Evolutionary conservation across 1,140 invertebrate species (phyloP), one percentile per base, ranked within the genome.

Genomic region (Drosophila pectinifera): DNA sequence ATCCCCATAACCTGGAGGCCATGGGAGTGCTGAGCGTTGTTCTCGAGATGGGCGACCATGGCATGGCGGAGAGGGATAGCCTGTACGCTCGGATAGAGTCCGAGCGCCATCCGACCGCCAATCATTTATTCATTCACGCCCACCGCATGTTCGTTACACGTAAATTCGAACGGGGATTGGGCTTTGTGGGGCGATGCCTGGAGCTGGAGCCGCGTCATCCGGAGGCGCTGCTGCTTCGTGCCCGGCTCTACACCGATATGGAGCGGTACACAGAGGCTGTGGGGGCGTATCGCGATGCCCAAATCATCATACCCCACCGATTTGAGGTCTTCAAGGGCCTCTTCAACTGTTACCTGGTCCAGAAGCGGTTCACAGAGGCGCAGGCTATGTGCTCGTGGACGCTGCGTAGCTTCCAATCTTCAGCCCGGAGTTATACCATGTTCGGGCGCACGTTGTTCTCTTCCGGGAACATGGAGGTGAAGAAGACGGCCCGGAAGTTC

Each of bases 211-310:
- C 93, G 4, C 93, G 92, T 5, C 94, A 94, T 82, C 93, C 96
- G n/a, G 96, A 97, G 88, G 95, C 95, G 1, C 92, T 95, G 10
- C 93, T 97, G 39, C 83, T 96, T 7, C 95, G 96, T 63, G 96
- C 95, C 2, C 94, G 94, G 57, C 94, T 96, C 38, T 93, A 96
- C 10, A 92, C 95, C 18, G 94, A 95, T 34, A 91, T 96, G 41
- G 96, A 96, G 73, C 95, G 95, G 39, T 94, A 93, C 62, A 93
- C 94, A 59, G 95, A 96, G 72, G 95, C 96, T 1, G 93, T 95
- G 1, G 92, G 93, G 24, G 94, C 95, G 73, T 96, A 96, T 85
- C 93, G 95, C 77, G 94, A 95, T 80, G 96, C 95, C 0, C 93
- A 95, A 65, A 93, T 94, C 63, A 79, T 94, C 34, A 93, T 93